Evolutionary conservation across 1,140 invertebrate species (phyloP).

Genomic region (Drosophila malerkotliana): DNA sequence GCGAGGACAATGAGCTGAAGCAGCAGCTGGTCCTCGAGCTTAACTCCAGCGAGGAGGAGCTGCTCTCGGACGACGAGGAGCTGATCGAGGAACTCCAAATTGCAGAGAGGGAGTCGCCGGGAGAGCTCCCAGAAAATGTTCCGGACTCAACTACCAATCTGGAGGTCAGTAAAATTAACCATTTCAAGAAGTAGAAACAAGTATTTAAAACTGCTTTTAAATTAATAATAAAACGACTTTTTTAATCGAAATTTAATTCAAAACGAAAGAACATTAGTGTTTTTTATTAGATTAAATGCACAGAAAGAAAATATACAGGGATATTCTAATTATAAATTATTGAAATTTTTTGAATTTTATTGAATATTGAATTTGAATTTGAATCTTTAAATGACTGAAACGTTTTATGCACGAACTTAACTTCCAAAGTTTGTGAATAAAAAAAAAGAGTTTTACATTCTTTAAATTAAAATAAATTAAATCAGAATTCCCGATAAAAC

Average conservation of each 20-base stretch:
- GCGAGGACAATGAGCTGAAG: conserved; percentile 67
- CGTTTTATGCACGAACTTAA: no score
- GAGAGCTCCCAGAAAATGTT: not conserved
- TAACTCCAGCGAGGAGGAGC: conserved; percentile 44
- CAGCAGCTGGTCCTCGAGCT: conserved; percentile 64
- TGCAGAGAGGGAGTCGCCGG: not conserved
- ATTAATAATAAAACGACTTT: not conserved
- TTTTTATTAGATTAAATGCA: not conserved
- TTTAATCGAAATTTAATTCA: conserved; percentile 1
- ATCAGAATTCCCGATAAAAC: no score
- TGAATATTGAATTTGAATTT: not conserved
- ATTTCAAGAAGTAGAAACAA: not conserved
- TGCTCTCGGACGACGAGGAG: not conserved
- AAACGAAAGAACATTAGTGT: not conserved
- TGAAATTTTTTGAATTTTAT: not conserved
- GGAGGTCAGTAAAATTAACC: conserved; percentile 30
- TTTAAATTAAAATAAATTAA: no score
- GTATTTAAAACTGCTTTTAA: not conserved
- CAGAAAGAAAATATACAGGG: not conserved
- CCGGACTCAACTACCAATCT: not conserved
- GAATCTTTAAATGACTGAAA: not conserved
- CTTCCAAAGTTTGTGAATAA: no score
- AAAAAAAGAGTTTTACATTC: no score
- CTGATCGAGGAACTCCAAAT: not conserved
- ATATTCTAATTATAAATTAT: no score